These are phyloP conservation scores for Blennius ocellaris DNA, from an alignment of 2,113 vertebrate genomes.

Conservation along the genomic window DNA sequence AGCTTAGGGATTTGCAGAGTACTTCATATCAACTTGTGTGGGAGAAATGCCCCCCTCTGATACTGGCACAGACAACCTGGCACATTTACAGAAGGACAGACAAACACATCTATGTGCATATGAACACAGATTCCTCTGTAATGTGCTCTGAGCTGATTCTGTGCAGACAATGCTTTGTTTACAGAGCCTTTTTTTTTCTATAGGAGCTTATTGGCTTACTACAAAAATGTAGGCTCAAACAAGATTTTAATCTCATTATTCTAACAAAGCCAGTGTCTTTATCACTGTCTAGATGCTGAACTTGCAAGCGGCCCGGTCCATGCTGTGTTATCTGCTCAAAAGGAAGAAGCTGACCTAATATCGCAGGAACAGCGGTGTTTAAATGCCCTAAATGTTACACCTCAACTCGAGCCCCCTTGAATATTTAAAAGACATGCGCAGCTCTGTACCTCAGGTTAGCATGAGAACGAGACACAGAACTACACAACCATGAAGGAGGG, in stretches of 20 bases:
- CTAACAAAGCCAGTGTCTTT: constrained; percentile 37
- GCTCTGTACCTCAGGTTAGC: constrained; percentile 49
- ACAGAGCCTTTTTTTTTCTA: constrained; percentile 16
- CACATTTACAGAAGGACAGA: constrained; percentile 69
- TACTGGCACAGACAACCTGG: constrained; percentile 74
- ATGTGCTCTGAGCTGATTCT: constrained; percentile 36
- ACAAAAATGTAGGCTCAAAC: constrained; percentile 24
- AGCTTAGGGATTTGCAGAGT: constrained; percentile 74
- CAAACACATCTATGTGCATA: constrained; percentile 54
- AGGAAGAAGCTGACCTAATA: constrained; percentile 38
- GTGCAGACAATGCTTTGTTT: constrained; percentile 50
- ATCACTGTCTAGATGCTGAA: constrained; percentile 26
- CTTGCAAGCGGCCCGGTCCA: constrained; percentile 1
- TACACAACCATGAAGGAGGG: constrained; percentile 63
- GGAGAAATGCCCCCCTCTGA: constrained; percentile 77
- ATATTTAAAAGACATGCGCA: constrained; percentile 49
- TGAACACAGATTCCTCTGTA: constrained; percentile 45
- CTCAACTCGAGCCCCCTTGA: constrained; percentile 22
- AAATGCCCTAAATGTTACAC: constrained; percentile 1
- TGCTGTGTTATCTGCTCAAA: background rate
- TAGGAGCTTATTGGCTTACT: constrained; percentile 14
- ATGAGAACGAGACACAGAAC: constrained; percentile 47
- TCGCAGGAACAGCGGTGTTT: too few relatives aligned
- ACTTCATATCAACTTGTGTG: constrained; percentile 83
- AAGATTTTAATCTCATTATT: constrained; percentile 46